Evolutionary conservation across 2,113 vertebrate species (phyloP), one percentile per base, ranked within the genome.

Genomic region (Turdus rufiventris): DNA sequence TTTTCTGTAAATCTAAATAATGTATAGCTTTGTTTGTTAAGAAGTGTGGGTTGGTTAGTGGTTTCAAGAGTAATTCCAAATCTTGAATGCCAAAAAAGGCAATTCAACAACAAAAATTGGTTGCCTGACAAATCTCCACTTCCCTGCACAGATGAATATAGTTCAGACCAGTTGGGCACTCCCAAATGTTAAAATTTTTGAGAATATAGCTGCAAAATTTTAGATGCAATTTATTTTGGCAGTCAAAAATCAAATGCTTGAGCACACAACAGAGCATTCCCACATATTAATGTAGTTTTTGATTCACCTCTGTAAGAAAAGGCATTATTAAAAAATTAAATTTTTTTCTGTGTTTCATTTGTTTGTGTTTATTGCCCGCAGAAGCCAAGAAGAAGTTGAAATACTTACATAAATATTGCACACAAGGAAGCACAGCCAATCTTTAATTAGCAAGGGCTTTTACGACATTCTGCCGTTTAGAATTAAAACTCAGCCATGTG

Each of bases 401-500:
- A 96, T 73, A 75, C 75, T 89, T 26, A 67, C 58, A 80, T 18
- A 57, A 91, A 85, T 76, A 83, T 51, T 61, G 60, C 61, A 43
- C 33, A 18, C 34, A 21, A 51, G 88, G 65, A 42, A 94, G 74
- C 67, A 73, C 58, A 78, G 43, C 68, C 58, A 47, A 33, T 42
- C 54, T 77, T 50, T 72, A 83, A 94, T 81, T 85, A 73, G 71
- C n/a, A 36, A 71, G 74, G 67, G 62, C 88, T 95, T 85, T 84
- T 90, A 90, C 82, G 53, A 83, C 91, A 88, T 88, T 63, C 79
- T 93, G 86, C 93, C 91, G 60, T 91, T 93, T 70, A 65, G 78
- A 91, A 93, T 94, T 93, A 93, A 88, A 88, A 73, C 93, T 85
- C 94, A 81, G 12, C 86, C 93, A 94, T 96, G 96, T 96, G 96